These are phyloP conservation scores for Linnaemya tessellans DNA, from an alignment of 2,888 invertebrate genomes.

Conservation along the genomic window DNA sequence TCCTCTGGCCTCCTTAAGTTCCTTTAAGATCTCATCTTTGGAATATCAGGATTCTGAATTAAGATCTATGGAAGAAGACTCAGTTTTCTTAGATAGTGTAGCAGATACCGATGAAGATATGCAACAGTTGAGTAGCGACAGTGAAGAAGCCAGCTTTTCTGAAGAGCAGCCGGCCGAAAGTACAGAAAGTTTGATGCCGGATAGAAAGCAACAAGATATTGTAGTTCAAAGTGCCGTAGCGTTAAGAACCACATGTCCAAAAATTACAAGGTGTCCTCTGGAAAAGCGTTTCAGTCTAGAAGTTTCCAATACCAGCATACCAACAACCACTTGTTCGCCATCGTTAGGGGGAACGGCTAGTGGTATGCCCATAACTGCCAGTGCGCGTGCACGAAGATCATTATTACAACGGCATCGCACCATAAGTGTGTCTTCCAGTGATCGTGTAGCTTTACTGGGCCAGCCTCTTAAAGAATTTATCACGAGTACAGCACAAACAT, in stretches of 20 bases:
- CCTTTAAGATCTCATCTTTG: slow-evolving; percentile 88
- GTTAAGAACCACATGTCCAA: slow-evolving; percentile 5
- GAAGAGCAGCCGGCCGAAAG: slow-evolving; percentile 70
- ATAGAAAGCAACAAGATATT: slow-evolving; percentile 51
- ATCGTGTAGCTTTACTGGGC: slow-evolving; percentile 77
- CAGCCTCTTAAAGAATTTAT: slow-evolving; percentile 77
- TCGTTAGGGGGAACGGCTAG: slow-evolving; percentile 48
- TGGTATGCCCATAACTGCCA: slow-evolving; percentile 56
- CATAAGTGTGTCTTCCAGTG: slow-evolving; percentile 79
- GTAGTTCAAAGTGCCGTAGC: neutral
- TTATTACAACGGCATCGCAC: slow-evolving; percentile 81
- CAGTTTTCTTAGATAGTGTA: slow-evolving; percentile 89
- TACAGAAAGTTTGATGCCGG: slow-evolving; percentile 48
- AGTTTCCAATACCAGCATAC: slow-evolving; percentile 60
- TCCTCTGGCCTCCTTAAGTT: slow-evolving; percentile 91
- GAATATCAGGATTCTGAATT: slow-evolving; percentile 88
- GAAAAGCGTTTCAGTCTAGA: slow-evolving; percentile 78
- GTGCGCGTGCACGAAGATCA: slow-evolving; percentile 77
- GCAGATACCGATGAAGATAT: slow-evolving; percentile 93
- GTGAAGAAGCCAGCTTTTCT: slow-evolving; percentile 85
- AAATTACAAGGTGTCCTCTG: slow-evolving; percentile 57
- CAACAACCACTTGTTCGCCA: slow-evolving; percentile 54
- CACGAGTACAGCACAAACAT: slow-evolving; percentile 71
- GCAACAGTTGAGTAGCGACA: slow-evolving; percentile 92
- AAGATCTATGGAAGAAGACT: slow-evolving; percentile 91